These are phyloP conservation scores for Agrochola macilenta DNA, from an alignment of 2,888 invertebrate genomes.

Conservation along the genomic window DNA sequence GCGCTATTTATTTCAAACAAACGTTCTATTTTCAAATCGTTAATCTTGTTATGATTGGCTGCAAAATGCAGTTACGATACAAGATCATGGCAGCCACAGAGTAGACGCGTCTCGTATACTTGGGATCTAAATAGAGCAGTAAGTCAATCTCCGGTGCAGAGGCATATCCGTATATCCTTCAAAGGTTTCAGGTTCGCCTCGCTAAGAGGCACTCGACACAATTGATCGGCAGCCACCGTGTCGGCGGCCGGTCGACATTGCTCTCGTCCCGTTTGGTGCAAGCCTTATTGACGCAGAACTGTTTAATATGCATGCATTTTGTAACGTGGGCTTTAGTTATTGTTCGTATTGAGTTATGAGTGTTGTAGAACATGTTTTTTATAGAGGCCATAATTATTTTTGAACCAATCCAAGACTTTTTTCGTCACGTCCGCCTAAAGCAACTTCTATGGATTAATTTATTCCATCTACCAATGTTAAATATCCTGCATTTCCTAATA, in stretches of 20 bases:
- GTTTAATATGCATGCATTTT: conserved; percentile 40
- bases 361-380: conserved; percentile 3
- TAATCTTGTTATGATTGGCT: conserved; percentile 18
- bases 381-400: background rate
- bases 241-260: conserved; percentile 71
- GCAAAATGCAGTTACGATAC: conserved; percentile 18
- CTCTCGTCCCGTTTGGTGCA: conserved; percentile 55
- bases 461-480: background rate
- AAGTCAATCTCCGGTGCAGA: conserved; percentile 83
- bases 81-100: conserved; percentile 24
- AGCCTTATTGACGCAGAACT: conserved; percentile 56
- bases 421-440: background rate
- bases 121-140: conserved; percentile 65
- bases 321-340: conserved; percentile 32
- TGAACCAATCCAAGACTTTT: background rate
- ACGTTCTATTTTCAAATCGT: conserved; percentile 20
- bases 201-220: conserved; percentile 73
- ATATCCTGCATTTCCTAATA: background rate
- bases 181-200: conserved; percentile 72
- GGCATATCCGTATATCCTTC: conserved; percentile 76
- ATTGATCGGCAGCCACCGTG: conserved; percentile 74
- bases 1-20: conserved; percentile 22
- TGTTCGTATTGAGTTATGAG: conserved; percentile 8
- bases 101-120: conserved; percentile 28
- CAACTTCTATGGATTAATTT: background rate